A percentile compares a stretch with the other conserved stretches of the same genome.
These are phyloP conservation scores for Malacoctenus gilli DNA, from an alignment of 2,797 vertebrate genomes.

Conservation along the genomic window DNA sequence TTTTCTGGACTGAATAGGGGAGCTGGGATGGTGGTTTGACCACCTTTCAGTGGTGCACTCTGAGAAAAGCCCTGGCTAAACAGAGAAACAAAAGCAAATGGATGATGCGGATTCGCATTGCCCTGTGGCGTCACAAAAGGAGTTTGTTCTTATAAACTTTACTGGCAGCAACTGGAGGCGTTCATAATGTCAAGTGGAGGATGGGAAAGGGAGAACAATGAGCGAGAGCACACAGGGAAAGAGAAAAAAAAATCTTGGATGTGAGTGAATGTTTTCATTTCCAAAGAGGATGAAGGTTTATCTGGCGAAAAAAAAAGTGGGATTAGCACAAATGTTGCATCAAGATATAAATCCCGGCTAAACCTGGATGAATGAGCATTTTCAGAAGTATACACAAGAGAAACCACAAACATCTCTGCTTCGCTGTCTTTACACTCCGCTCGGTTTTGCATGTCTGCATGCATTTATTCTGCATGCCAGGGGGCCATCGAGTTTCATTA, in stretches of 20 bases:
- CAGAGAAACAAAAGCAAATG: constrained; percentile 58
- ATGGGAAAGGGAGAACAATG: constrained; percentile 26
- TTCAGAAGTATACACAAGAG: no score
- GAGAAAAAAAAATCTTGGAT: constrained; percentile 15
- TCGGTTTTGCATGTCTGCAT: not conserved
- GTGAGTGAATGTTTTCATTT: constrained; percentile 18
- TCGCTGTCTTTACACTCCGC: not conserved
- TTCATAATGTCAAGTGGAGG: constrained; percentile 61
- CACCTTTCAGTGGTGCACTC: constrained; percentile 49
- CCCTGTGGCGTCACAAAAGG: constrained; percentile 64
- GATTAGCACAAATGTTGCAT: no score
- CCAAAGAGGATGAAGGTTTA: constrained; percentile 6
- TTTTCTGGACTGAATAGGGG: constrained; percentile 47
- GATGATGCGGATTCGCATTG: constrained; percentile 62
- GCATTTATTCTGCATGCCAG: not conserved
- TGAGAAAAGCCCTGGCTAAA: constrained; percentile 64
- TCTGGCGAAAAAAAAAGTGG: constrained; percentile 2
- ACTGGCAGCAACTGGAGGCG: constrained; percentile 63
- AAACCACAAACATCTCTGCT: not conserved
- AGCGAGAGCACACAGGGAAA: constrained; percentile 11
- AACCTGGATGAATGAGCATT: no score
- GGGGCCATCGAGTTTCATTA: not conserved
- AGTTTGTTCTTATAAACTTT: constrained; percentile 70
- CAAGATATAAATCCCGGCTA: no score
- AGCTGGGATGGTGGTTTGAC: constrained; percentile 48